These are phyloP conservation scores for Caenorhabditis afra DNA, from an alignment of 2,888 invertebrate species.

Conservation along the genomic window DNA sequence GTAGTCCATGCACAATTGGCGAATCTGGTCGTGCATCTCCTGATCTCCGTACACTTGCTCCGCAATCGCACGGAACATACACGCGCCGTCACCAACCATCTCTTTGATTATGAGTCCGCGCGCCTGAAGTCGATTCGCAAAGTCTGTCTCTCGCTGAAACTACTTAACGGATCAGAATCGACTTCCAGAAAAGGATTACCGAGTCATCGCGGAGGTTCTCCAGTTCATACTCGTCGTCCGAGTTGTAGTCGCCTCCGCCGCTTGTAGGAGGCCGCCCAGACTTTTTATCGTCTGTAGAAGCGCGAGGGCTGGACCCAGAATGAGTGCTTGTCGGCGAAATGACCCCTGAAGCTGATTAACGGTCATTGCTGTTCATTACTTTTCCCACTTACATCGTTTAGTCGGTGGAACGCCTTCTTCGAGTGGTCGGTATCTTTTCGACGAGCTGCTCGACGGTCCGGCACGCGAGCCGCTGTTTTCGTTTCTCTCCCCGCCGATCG, in stretches of 20 bases:
- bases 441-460: no score
- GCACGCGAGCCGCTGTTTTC: neutral
- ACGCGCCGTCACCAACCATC: slow-evolving; percentile 92
- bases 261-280: neutral
- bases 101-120: slow-evolving; percentile 88
- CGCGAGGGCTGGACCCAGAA: neutral
- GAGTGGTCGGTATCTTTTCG: no score
- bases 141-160: slow-evolving; percentile 85
- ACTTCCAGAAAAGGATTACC: neutral
- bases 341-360: slow-evolving; percentile 5
- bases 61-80: slow-evolving; percentile 90
- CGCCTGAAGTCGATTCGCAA: slow-evolving; percentile 86
- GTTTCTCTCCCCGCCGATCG: neutral
- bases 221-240: slow-evolving; percentile 48
- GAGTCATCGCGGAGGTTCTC: slow-evolving; percentile 14
- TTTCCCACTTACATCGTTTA: neutral
- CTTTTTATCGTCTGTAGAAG: neutral
- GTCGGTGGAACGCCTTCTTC: no score
- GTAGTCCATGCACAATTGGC: slow-evolving; percentile 92
- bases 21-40: slow-evolving; percentile 89
- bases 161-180: slow-evolving; percentile 20
- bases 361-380: neutral
- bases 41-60: slow-evolving; percentile 93
- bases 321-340: neutral
- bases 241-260: slow-evolving; percentile 25